phyloP scores from a whole-genome alignment of 2,113 vertebrate species.

The Dipodomys ordii region DNA sequence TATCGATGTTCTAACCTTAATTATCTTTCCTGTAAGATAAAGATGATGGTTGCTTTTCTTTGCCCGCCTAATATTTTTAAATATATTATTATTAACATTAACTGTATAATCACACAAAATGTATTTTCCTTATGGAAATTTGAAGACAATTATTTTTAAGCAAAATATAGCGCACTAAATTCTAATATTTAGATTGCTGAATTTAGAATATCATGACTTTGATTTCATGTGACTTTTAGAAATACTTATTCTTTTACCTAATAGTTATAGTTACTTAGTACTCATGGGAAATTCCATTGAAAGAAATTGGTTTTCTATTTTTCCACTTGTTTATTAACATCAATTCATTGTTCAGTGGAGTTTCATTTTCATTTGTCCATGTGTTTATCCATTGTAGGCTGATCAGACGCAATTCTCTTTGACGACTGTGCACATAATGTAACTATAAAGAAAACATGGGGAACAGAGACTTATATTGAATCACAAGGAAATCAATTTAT shows the following conservation, averaged over 20 bases:
- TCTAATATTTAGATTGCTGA: not conserved
- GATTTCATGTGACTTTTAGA: constrained; percentile 12
- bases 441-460: not conserved
- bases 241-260: not conserved
- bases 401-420: not conserved
- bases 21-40: not conserved
- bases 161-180: not conserved
- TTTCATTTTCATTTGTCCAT: too few species aligned
- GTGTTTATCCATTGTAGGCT: too few species aligned
- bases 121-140: not conserved
- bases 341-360: too few species aligned
- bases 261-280: not conserved
- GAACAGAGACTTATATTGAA: not conserved
- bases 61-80: not conserved
- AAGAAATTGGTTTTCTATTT: too few species aligned
- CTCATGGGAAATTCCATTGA: too few species aligned
- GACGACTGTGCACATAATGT: not conserved
- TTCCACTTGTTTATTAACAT: too few species aligned
- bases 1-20: not conserved
- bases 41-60: not conserved
- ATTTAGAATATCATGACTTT: constrained; percentile 19
- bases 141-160: not conserved
- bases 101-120: not conserved
- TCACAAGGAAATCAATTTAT: not conserved
- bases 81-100: not conserved